phyloP scores from a whole-genome alignment of 2,888 invertebrate genomes.

The Ectropis crepuscularia region DNA sequence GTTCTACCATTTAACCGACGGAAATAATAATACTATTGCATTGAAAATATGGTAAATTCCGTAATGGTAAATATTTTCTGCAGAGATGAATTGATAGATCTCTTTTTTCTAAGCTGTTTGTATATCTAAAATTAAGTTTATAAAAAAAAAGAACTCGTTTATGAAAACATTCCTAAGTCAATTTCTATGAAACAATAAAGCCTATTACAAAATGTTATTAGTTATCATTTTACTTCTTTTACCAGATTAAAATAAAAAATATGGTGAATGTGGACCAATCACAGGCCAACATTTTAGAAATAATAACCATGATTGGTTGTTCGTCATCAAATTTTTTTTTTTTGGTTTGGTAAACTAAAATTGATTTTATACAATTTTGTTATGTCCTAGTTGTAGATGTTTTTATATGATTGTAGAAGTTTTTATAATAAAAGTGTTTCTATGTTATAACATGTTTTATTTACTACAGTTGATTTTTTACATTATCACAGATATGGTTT shows the following conservation, averaged over 20 bases:
- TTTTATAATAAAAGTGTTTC: conserved; percentile 56
- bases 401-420: conserved; percentile 50
- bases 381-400: conserved; percentile 37
- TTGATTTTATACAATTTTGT: conserved; percentile 35
- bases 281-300: no score
- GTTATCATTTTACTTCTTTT: not conserved
- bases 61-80: no score
- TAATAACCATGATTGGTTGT: no score
- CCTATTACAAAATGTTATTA: conserved; percentile 17
- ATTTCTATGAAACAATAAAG: conserved; percentile 17
- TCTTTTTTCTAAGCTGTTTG: not conserved
- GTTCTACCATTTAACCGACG: no score
- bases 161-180: conserved; percentile 28
- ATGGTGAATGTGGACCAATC: no score
- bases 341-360: not conserved
- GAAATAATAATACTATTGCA: no score
- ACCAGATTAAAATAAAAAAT: no score
- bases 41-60: no score
- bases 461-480: conserved; percentile 12
- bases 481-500: conserved; percentile 48
- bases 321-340: no score
- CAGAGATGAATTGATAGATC: no score
- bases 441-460: conserved; percentile 45
- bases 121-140: conserved; percentile 11
- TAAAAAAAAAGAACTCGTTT: conserved; percentile 7